Conservation (phyloP, 2,797 vertebrate species). For the Sphenodon punctatus region DNA sequence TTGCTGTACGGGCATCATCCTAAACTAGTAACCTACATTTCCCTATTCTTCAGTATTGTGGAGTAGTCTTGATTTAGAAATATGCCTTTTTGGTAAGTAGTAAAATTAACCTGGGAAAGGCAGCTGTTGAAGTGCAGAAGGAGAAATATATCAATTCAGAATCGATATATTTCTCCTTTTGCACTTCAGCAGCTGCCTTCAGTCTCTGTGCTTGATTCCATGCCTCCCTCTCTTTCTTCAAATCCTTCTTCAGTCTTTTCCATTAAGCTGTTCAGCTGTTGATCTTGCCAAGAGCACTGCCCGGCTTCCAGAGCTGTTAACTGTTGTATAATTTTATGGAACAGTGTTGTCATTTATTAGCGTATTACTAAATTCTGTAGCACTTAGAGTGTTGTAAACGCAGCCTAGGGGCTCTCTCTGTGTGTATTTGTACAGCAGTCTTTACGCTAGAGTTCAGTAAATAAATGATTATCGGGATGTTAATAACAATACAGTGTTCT, state of each 20-base stretch:
- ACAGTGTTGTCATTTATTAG: neutral
- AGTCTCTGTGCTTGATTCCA: neutral
- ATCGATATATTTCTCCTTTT: too few species aligned
- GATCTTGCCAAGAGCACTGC: neutral
- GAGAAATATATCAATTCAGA: too few species aligned
- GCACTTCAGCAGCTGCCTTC: too few species aligned
- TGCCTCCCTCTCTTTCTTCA: neutral
- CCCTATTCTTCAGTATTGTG: neutral
- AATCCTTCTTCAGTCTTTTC: conserved; percentile 3
- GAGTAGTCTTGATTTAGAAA: neutral
- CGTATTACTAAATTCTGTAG: neutral
- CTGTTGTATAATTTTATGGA: neutral
- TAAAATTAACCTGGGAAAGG: too few species aligned
- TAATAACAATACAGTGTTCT: neutral
- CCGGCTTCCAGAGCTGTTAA: neutral
- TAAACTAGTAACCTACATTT: neutral
- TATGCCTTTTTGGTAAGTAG: neutral
- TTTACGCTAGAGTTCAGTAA: too few species aligned
- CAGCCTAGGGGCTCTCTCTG: neutral
- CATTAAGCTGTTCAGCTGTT: neutral
- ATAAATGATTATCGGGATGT: accelerated
- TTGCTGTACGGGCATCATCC: neutral
- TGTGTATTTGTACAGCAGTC: accelerated
- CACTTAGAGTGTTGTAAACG: neutral
- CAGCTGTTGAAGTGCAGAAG: too few species aligned